Conservation (phyloP, 2,113 vertebrate species). For the Eulemur macaco region DNA sequence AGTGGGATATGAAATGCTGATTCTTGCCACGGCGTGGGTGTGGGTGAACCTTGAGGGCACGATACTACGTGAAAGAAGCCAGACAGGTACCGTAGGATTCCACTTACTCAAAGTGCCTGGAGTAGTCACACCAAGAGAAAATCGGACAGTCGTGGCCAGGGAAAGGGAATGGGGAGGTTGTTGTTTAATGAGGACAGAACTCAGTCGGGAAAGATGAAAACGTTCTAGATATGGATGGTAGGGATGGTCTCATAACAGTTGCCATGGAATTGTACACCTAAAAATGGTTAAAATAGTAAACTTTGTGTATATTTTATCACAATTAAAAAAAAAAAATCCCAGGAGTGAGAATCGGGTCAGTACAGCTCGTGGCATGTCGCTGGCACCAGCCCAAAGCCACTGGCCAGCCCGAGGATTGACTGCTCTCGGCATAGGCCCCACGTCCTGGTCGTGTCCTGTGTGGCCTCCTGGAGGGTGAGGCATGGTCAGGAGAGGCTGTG, state of each 20-base stretch:
- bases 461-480: neutral
- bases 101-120: neutral
- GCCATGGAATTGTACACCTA: neutral
- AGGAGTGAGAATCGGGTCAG: neutral
- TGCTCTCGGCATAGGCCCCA: neutral
- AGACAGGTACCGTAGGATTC: neutral
- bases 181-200: neutral
- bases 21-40: no score
- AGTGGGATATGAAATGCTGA: neutral
- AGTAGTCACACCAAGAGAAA: neutral
- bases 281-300: neutral
- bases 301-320: neutral
- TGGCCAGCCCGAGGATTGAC: neutral
- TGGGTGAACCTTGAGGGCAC: neutral
- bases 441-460: fast-evolving
- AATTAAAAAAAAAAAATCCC: neutral
- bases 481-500: neutral
- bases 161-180: no score
- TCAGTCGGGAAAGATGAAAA: neutral
- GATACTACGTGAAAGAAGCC: neutral
- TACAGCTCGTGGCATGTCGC: fast-evolving
- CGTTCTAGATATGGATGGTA: neutral
- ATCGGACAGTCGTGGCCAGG: neutral
- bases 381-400: neutral
- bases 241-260: neutral